Base-by-base conservation (phyloP, 2,888 invertebrate species). In the Microchrysa polita region DNA sequence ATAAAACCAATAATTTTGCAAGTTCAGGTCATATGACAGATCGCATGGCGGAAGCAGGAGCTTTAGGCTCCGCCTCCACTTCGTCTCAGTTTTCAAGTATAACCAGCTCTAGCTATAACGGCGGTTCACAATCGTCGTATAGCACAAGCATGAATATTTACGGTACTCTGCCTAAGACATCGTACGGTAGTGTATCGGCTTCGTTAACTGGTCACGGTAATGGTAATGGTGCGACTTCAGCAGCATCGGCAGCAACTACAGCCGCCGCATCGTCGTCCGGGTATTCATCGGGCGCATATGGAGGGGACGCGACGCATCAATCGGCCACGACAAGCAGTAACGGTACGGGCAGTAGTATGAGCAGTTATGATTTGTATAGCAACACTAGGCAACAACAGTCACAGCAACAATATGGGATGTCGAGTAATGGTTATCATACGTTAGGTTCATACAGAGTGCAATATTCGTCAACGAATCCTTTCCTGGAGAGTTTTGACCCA, bases 401-500 rank as follows among this genome's bases (percentile, higher is more conserved):
- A 44, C 18, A 12, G 20, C 23, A n/a, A 27, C 48, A 73, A 44
- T 69, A 73, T 65, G 67, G 67, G 67, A 59, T 74, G 61, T 74
- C 76, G 65, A 79, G 79, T 67, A 81, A 80, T 72, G 84, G 83
- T 76, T 84, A 84, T 76, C 84, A 84, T 71, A 84, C 85, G 5
- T 77, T 85, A 76, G 84, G 84, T 77, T 83, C 84, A 23, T 85
- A 85, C 78, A 80, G 85, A 75, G 83, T 85, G 63, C 85, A 85
- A 79, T 85, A 85, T 79, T 83, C 85, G 72, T 84, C 85, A 75
- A 85, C 85, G 65, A 85, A 85, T 82, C 85, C 85, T 75, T 85
- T 85, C 79, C 79, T 85, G 78, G 84, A 83, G 76, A 83, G 83
- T 77, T 84, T 84, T 78, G 84, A 85, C 77, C 82, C 82, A 74